Conservation (phyloP, 92 coral and sea anemone species). For the Paramuricea clavata region DNA sequence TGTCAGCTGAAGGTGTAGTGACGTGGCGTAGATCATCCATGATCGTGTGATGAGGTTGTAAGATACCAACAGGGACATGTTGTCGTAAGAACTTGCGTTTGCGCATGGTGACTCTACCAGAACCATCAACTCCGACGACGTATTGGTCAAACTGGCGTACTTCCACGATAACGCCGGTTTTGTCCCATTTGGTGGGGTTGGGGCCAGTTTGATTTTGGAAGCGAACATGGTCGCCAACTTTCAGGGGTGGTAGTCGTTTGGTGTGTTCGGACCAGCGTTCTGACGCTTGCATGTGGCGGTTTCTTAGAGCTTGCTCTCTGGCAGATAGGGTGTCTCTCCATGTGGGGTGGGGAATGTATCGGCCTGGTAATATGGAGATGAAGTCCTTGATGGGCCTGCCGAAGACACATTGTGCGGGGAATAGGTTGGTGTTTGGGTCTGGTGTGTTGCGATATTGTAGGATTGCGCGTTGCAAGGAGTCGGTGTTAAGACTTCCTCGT, state of each 20-base stretch:
- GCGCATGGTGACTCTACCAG: constrained; percentile 60
- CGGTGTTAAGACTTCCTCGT: constrained; percentile 60
- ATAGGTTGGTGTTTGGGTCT: constrained; percentile 67
- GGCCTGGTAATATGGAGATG: too few species aligned
- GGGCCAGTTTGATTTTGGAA: constrained; percentile 66
- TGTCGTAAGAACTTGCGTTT: constrained; percentile 61
- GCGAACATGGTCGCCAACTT: constrained; percentile 53
- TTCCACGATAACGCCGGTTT: constrained; percentile 51
- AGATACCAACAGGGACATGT: constrained; percentile 39
- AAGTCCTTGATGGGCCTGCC: constrained; percentile 48
- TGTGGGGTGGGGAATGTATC: constrained; percentile 50
- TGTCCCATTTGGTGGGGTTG: constrained; percentile 68
- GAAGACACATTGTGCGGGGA: constrained; percentile 55
- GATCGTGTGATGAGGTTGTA: constrained; percentile 42
- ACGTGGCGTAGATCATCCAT: too few species aligned
- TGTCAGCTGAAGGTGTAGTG: too few species aligned
- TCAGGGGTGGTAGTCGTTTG: constrained; percentile 55
- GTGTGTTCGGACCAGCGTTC: constrained; percentile 61
- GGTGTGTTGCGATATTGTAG: constrained; percentile 72
- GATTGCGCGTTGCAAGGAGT: constrained; percentile 66
- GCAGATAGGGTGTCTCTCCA: constrained; percentile 52
- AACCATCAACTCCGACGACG: constrained; percentile 46
- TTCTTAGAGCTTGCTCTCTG: constrained; percentile 62
- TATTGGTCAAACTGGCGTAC: constrained; percentile 71
- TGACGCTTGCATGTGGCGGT: constrained; percentile 61